Percentiles rank a stretch among this genome's conserved stretches.
phyloP scores from a whole-genome alignment of 2,113 vertebrate species.

The Festucalex cinctus region DNA sequence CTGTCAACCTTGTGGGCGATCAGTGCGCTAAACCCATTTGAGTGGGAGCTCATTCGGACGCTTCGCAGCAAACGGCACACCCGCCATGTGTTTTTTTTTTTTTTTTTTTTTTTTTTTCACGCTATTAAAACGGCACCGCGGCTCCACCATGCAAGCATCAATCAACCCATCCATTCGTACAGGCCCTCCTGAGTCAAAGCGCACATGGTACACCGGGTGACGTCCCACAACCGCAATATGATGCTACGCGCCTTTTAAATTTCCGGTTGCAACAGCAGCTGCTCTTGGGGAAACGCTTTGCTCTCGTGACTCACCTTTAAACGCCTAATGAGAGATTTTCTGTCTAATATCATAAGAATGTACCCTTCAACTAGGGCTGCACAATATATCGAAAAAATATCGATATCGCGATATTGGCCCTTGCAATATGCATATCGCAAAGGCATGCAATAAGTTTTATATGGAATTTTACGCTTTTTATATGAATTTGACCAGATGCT shows the following conservation, averaged over 20 bases:
- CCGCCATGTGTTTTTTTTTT: not conserved
- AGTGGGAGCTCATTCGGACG: not conserved
- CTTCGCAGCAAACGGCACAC: not conserved
- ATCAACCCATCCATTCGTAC: not conserved
- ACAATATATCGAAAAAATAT: no score
- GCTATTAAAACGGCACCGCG: not conserved
- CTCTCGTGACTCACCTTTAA: not conserved
- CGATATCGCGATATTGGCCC: no score
- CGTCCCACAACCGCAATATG: slow-evolving; percentile 55
- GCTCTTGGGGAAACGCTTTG: not conserved
- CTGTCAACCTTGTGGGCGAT: slow-evolving; percentile 39
- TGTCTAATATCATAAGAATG: not conserved
- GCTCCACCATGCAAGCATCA: not conserved
- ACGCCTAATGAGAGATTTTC: not conserved
- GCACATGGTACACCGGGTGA: slow-evolving; percentile 48
- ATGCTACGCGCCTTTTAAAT: slow-evolving; percentile 53
- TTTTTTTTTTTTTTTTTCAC: no score
- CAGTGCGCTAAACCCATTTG: not conserved
- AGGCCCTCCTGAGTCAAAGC: not conserved
- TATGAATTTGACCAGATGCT: no score
- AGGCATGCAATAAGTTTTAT: no score
- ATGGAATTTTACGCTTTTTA: no score
- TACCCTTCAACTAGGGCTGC: no score
- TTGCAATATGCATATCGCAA: no score
- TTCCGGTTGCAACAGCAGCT: slow-evolving; percentile 51